These are phyloP conservation scores for Euthynnus affinis DNA, from an alignment of 2,797 vertebrate genomes.

Conservation along the genomic window DNA sequence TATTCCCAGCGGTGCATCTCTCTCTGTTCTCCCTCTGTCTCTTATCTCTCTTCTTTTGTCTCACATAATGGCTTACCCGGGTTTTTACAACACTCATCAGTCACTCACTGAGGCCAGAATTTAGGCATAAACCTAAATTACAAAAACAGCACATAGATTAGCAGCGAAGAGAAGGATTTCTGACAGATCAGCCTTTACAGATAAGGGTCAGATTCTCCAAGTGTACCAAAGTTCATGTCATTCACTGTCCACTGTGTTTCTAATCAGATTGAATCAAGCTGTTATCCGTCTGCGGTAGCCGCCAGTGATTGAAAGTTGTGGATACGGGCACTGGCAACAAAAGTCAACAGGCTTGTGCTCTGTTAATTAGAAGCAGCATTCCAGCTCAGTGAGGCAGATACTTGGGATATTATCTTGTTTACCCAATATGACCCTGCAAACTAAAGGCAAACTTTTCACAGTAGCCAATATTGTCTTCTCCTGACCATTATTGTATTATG, in stretches of 20 bases:
- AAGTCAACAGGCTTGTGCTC: slow-evolving; percentile 32
- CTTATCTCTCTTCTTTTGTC: slow-evolving; percentile 29
- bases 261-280: slow-evolving; percentile 41
- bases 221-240: slow-evolving; percentile 38
- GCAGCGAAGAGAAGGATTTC: not conserved
- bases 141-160: slow-evolving; percentile 11
- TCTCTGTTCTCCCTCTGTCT: slow-evolving; percentile 1
- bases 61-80: slow-evolving; percentile 30
- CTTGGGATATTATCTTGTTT: slow-evolving; percentile 39
- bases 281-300: slow-evolving; percentile 25
- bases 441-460: slow-evolving; percentile 38
- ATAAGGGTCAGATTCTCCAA: not conserved
- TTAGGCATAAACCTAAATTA: slow-evolving; percentile 25
- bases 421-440: slow-evolving; percentile 23
- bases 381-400: slow-evolving; percentile 29
- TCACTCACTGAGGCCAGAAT: slow-evolving; percentile 35
- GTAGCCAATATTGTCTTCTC: slow-evolving; percentile 14
- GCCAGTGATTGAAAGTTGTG: slow-evolving; percentile 26
- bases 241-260: slow-evolving; percentile 28
- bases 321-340: not conserved
- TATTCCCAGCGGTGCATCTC: slow-evolving; percentile 42
- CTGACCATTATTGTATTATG: slow-evolving; percentile 24
- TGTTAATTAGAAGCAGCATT: slow-evolving; percentile 46
- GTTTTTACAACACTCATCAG: slow-evolving; percentile 29
- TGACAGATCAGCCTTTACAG: slow-evolving; percentile 12